phyloP scores from a whole-genome alignment of 2,888 invertebrate genomes.

The Leucophora obtusa region DNA sequence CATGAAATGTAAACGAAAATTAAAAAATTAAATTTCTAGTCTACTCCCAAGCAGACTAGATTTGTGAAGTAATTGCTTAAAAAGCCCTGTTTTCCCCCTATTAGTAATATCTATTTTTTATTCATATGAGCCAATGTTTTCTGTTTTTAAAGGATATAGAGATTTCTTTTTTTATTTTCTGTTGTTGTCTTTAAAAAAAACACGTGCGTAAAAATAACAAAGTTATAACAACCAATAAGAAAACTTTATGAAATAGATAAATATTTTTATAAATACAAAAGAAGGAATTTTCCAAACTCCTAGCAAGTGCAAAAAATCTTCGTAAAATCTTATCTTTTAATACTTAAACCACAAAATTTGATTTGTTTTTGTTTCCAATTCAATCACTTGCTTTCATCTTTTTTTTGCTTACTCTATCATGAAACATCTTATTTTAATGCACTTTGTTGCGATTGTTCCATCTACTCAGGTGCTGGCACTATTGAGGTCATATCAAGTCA shows the following conservation, averaged over 20 bases:
- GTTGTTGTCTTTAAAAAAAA: constrained; percentile 3
- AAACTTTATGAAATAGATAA: constrained; percentile 44
- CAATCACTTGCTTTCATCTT: constrained; percentile 42
- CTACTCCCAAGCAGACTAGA: no score
- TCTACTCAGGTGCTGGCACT: constrained; percentile 34
- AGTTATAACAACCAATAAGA: constrained; percentile 51
- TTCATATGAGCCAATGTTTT: no score
- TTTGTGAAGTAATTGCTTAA: no score
- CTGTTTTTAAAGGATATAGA: constrained; percentile 22
- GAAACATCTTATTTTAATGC: constrained; percentile 54
- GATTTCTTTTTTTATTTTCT: constrained; percentile 6
- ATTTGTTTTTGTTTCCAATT: constrained; percentile 50
- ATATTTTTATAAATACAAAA: constrained; percentile 35
- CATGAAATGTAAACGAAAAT: no score
- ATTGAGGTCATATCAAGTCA: constrained; percentile 55
- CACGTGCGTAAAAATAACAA: constrained; percentile 57
- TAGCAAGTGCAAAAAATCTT: constrained; percentile 4
- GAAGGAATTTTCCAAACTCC: constrained; percentile 14
- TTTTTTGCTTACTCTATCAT: not conserved
- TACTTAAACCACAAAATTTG: constrained; percentile 45
- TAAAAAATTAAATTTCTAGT: no score
- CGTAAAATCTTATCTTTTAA: constrained; percentile 31
- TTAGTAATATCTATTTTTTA: no score
- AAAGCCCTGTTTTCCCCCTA: no score
- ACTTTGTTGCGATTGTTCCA: constrained; percentile 24